A percentile compares a stretch with the other conserved stretches of the same genome.
phyloP scores from a whole-genome alignment of 2,888 invertebrate species.

The Meteorus colon region DNA sequence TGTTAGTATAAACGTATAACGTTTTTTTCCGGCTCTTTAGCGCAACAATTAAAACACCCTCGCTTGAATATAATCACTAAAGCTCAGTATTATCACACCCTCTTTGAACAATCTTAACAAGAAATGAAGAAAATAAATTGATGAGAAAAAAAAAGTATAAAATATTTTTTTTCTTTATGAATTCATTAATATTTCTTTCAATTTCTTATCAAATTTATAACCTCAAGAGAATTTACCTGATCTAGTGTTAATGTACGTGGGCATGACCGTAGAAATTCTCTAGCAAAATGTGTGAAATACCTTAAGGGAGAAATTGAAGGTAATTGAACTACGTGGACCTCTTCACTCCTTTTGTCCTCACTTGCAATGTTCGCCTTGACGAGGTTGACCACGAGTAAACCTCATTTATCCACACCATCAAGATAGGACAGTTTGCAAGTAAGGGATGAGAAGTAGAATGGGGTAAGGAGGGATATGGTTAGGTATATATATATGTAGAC shows the following conservation, averaged over 20 bases:
- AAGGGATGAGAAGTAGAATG: no score
- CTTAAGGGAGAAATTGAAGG: background rate
- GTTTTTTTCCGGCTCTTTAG: background rate
- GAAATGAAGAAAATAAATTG: background rate
- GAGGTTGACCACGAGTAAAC: constrained; percentile 29
- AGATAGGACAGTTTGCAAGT: background rate
- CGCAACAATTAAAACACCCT: background rate
- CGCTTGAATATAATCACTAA: background rate
- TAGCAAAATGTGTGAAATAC: background rate
- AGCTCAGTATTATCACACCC: background rate
- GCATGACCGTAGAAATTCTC: no score
- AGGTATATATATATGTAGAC: background rate
- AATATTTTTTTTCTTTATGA: no score
- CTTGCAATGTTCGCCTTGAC: background rate
- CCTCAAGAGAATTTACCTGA: no score
- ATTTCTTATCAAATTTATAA: no score
- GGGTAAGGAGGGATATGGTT: background rate
- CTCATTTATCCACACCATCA: background rate
- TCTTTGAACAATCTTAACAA: background rate
- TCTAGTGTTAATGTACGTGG: no score
- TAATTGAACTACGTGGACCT: background rate
- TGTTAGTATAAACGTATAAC: background rate
- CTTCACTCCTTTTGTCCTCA: background rate
- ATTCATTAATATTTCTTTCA: no score
- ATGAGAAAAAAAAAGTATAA: no score